phyloP scores from a whole-genome alignment of 2,888 invertebrate species.

The Polydrusus pterygomalis region DNA sequence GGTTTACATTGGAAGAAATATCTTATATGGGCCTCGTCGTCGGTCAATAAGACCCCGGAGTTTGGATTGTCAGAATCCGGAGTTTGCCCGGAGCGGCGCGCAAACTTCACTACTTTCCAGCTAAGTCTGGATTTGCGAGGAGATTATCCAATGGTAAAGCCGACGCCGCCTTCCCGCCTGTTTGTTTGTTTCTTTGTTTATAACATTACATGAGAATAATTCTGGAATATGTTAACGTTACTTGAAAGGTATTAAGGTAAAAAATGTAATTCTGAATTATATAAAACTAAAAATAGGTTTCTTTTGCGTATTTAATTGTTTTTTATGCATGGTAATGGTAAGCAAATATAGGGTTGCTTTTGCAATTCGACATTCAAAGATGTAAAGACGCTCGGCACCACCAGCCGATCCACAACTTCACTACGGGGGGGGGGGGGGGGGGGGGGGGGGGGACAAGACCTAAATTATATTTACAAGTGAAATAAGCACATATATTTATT shows the following conservation, averaged over 20 bases:
- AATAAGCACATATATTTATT: too few species aligned
- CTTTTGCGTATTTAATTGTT: background rate
- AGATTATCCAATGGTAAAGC: slow-evolving; percentile 72
- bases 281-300: background rate
- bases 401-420: too few species aligned
- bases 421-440: too few species aligned
- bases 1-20: slow-evolving; percentile 64
- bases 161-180: slow-evolving; percentile 48
- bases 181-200: slow-evolving; percentile 30
- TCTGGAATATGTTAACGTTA: background rate
- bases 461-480: too few species aligned
- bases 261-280: background rate
- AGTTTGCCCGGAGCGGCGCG: slow-evolving; percentile 64
- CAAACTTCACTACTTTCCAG: slow-evolving; percentile 69
- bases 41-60: slow-evolving; percentile 68
- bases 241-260: background rate
- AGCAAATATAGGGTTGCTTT: background rate
- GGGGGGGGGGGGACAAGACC: too few species aligned
- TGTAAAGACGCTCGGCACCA: too few species aligned
- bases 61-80: slow-evolving; percentile 64
- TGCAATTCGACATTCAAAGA: too few species aligned
- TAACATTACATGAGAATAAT: background rate
- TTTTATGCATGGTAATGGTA: background rate
- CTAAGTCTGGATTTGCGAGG: slow-evolving; percentile 72
- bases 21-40: slow-evolving; percentile 62